A percentile compares a stretch with the other conserved stretches of the same genome.
phyloP scores from a whole-genome alignment of 2,888 invertebrate genomes.

The Pyrrhia umbra region DNA sequence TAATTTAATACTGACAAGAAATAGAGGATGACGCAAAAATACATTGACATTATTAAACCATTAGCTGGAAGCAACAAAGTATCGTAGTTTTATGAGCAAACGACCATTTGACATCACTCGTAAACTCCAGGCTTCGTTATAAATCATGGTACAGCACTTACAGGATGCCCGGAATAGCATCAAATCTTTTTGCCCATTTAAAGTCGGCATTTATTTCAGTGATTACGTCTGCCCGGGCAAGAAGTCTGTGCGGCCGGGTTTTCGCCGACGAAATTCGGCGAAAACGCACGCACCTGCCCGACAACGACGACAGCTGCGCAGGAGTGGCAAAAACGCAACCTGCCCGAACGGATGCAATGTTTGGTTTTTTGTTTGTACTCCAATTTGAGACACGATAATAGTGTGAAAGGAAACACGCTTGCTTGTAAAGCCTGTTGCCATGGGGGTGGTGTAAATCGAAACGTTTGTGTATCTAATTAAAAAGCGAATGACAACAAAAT shows the following conservation, averaged over 20 bases:
- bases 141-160: slow-evolving; percentile 27
- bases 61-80: neutral
- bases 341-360: slow-evolving; percentile 57
- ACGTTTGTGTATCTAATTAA: slow-evolving; percentile 23
- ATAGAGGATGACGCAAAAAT: too few relatives aligned
- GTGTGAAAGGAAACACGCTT: slow-evolving; percentile 44
- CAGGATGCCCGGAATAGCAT: slow-evolving; percentile 43
- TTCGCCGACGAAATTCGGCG: slow-evolving; percentile 68
- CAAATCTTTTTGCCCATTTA: slow-evolving; percentile 47
- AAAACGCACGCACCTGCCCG: slow-evolving; percentile 75
- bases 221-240: slow-evolving; percentile 40
- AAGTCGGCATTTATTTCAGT: slow-evolving; percentile 47
- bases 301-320: slow-evolving; percentile 67
- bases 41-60: too few relatives aligned
- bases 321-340: slow-evolving; percentile 57
- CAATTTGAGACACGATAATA: slow-evolving; percentile 41
- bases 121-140: slow-evolving; percentile 21
- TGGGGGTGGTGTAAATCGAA: slow-evolving; percentile 17
- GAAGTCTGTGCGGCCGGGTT: slow-evolving; percentile 35
- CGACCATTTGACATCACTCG: slow-evolving; percentile 14
- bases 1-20: too few relatives aligned
- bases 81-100: neutral
- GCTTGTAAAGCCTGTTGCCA: slow-evolving; percentile 35
- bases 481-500: slow-evolving; percentile 6
- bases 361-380: slow-evolving; percentile 52